Conservation (phyloP, 2,797 vertebrate genomes). For the Sciurus carolinensis region DNA sequence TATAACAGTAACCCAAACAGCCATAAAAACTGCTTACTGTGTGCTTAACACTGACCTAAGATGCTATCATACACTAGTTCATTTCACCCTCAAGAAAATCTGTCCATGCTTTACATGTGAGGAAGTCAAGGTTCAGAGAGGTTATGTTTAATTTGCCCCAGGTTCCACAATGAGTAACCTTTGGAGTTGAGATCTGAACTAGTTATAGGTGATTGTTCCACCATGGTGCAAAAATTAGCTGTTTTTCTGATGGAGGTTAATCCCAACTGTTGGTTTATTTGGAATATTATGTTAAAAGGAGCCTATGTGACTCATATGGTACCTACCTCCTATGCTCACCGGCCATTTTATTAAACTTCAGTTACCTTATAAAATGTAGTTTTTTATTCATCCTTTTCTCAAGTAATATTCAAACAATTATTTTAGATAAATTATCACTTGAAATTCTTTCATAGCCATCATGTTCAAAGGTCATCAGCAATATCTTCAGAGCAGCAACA, state of each 20-base stretch:
- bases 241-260: neutral
- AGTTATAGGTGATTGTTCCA: neutral
- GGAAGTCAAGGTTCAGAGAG: neutral
- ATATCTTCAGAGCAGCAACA: neutral
- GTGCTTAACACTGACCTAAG: neutral
- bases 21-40: neutral
- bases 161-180: neutral
- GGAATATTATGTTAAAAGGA: neutral
- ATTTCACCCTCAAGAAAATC: neutral
- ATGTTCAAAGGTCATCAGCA: neutral
- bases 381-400: slow-evolving; percentile 21
- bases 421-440: slow-evolving; percentile 47
- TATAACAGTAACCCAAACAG: neutral
- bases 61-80: neutral
- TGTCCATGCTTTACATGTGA: neutral
- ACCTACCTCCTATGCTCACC: neutral
- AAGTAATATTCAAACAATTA: slow-evolving; percentile 17
- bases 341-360: neutral
- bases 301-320: neutral
- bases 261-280: neutral
- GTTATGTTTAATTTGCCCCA: neutral
- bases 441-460: neutral
- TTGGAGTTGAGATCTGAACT: neutral
- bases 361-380: neutral
- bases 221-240: neutral